These are phyloP conservation scores for Ectobius pallidus DNA, from an alignment of 2,888 invertebrate genomes.

Conservation along the genomic window DNA sequence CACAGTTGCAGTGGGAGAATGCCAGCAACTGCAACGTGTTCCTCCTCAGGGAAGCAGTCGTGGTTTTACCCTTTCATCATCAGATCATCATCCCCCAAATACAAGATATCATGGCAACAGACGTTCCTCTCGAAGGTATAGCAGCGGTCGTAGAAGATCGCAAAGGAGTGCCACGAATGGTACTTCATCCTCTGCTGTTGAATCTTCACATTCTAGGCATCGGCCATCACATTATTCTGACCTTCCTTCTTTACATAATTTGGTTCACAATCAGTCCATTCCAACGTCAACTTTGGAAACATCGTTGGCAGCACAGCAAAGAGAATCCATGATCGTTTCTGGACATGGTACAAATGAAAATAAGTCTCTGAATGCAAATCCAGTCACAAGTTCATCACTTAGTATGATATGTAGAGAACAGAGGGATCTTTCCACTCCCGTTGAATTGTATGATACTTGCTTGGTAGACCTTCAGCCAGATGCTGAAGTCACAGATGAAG, in stretches of 20 bases:
- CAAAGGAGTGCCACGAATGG: neutral
- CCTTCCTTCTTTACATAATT: neutral
- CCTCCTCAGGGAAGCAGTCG: neutral
- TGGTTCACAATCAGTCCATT: neutral
- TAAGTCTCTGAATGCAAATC: conserved; percentile 13
- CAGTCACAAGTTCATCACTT: neutral
- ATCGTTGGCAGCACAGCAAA: conserved; percentile 23
- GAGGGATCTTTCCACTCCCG: conserved; percentile 14
- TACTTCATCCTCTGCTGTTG: neutral
- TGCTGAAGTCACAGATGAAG: neutral
- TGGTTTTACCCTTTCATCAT: neutral
- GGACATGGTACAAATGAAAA: conserved; percentile 15
- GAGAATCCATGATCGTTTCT: conserved; percentile 24
- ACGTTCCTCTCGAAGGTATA: neutral
- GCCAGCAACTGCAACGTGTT: conserved; percentile 36
- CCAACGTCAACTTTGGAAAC: conserved; percentile 10
- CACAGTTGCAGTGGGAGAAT: conserved; percentile 54
- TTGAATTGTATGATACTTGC: conserved; percentile 25
- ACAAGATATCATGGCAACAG: neutral
- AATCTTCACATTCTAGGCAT: neutral
- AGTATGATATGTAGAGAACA: conserved; percentile 13
- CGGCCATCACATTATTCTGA: neutral
- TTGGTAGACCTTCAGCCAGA: conserved; percentile 13
- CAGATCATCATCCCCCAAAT: neutral
- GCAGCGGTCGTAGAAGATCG: conserved; percentile 5